phyloP scores from a whole-genome alignment of 2,888 invertebrate genomes.

The Drosophila mayaguana region DNA sequence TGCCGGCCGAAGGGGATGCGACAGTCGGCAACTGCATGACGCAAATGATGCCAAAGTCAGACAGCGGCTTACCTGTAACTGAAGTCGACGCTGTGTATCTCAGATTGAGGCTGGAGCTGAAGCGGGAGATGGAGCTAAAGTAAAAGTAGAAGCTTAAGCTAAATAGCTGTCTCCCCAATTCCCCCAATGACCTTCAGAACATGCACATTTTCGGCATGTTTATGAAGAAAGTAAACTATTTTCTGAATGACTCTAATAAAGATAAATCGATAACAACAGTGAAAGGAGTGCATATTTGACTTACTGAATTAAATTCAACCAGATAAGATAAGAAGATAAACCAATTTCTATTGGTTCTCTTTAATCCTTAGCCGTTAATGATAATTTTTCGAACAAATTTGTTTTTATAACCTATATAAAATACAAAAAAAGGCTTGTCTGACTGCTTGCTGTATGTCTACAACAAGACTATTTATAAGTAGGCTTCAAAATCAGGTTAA shows the following conservation, averaged over 20 bases:
- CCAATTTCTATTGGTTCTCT: too few species aligned
- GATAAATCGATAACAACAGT: neutral
- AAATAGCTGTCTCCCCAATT: slow-evolving; percentile 13
- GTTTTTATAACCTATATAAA: too few species aligned
- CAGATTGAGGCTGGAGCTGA: slow-evolving; percentile 24
- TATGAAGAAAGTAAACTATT: slow-evolving; percentile 69
- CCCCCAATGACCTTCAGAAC: slow-evolving; percentile 27
- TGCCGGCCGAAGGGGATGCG: slow-evolving; percentile 29
- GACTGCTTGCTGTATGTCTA: too few species aligned
- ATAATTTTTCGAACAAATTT: too few species aligned
- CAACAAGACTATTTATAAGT: too few species aligned
- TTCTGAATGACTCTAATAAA: slow-evolving; percentile 60
- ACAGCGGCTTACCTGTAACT: slow-evolving; percentile 61
- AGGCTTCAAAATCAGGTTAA: too few species aligned
- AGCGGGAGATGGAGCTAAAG: slow-evolving; percentile 33
- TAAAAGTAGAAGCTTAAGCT: slow-evolving; percentile 23
- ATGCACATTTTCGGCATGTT: slow-evolving; percentile 53
- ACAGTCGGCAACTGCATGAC: slow-evolving; percentile 58
- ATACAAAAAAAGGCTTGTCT: too few species aligned
- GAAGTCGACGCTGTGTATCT: slow-evolving; percentile 36
- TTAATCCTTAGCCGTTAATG: too few species aligned
- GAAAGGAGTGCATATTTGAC: too few species aligned
- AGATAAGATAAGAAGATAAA: too few species aligned
- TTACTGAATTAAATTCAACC: too few species aligned
- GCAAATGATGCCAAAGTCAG: slow-evolving; percentile 69